Base-by-base conservation (phyloP, 1,140 invertebrate species). In the Drosophila eugracilis region DNA sequence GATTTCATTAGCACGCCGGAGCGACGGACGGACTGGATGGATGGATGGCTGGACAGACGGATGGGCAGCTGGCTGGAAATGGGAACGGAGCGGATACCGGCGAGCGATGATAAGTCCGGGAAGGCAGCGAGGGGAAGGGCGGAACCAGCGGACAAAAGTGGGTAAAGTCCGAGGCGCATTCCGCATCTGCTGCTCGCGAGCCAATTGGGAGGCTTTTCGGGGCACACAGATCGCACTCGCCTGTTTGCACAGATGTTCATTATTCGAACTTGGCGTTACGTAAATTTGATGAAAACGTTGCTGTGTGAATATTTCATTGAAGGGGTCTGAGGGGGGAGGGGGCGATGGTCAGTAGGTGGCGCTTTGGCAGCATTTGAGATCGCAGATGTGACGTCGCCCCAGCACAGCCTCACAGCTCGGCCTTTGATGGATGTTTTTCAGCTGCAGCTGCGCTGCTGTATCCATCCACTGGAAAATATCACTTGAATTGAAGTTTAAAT, bases 231-330 rank as follows among this genome's bases (percentile, higher is more conserved):
- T 44, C 49, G 55, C 48, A 52, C 52, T 59, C 47, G 41, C 19
- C 26, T 89, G 84, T 89, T 89, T 89, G 84, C 84, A 89, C 85
- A 89, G 85, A 89, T 89, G 85, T 89, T 89, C 84, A 71, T 74
- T 80, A 88, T 89, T 75, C 55, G 58, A 77, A 58, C 60, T 85
- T 71, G 58, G 70, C 65, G 79, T 84, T 78, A 78, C 79, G 71
- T 84, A 71, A 84, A 84, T 78, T 85, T 85, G 70, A 84, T 83
- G 72, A 78, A 76, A 66, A 59, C 47, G 48, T 49, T 69, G 42
- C 39, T 71, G 71, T 69, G 78, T 62, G 52, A 67, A 67, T 73
- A 81, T 81, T 71, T 63, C 59, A 66, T 66, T 41, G 44, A 41
- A 66, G 34, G 34, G 42, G 9, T 15, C 26, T 0, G 5, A 7